Conservation (phyloP, 2,113 vertebrate genomes). For the Scomber colias region DNA sequence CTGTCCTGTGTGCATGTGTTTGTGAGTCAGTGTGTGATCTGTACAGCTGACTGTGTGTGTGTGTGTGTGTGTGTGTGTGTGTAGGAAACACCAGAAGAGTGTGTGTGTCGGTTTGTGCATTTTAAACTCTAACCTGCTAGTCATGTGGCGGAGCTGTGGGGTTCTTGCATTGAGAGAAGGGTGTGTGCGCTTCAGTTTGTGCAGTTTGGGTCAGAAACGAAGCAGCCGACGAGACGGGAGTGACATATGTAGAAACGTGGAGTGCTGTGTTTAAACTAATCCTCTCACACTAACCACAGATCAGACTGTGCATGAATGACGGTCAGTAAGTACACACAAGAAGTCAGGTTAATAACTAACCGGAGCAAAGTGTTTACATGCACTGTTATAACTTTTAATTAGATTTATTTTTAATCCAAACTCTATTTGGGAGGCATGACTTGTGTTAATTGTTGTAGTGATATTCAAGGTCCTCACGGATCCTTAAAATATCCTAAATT, state of each 20-base stretch:
- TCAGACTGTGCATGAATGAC: conserved; percentile 29
- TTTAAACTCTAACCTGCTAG: conserved; percentile 60
- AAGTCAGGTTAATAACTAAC: no score
- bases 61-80: background rate
- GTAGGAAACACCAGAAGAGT: background rate
- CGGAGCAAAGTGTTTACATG: background rate
- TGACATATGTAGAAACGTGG: background rate
- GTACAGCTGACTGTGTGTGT: background rate
- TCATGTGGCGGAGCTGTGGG: conserved; percentile 29
- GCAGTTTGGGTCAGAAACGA: background rate
- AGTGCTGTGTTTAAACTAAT: conserved; percentile 11
- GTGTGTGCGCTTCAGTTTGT: conserved; percentile 35
- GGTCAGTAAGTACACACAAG: no score
- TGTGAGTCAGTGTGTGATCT: conserved; percentile 10
- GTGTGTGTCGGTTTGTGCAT: conserved; percentile 33
- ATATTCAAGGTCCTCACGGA: no score
- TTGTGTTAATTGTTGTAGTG: background rate
- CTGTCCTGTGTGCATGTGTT: conserved; percentile 57
- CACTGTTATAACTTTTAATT: background rate
- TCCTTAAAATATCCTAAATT: no score
- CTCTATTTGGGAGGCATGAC: no score
- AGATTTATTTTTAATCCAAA: no score
- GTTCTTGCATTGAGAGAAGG: conserved; percentile 2
- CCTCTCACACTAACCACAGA: conserved; percentile 20
- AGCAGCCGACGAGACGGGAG: conserved; percentile 5